Evolutionary conservation across 64 coral and sea anemone species (phyloP).

Genomic region (Astreopora myriophthalma): DNA sequence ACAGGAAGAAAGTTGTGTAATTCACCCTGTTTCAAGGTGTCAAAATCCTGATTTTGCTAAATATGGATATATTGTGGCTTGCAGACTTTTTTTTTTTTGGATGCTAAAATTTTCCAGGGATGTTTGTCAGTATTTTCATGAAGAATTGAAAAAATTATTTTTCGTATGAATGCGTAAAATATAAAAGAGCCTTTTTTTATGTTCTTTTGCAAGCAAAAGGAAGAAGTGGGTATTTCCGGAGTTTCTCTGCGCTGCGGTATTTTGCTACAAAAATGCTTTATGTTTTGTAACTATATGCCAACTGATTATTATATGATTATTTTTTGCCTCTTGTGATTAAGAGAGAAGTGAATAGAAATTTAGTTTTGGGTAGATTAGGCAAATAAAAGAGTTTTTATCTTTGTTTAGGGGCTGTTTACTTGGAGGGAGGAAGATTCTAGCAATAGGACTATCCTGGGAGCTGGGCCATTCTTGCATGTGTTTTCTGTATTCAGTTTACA

Average conservation of each 20-base stretch:
- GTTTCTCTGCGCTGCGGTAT: background rate
- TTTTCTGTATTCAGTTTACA: too few relatives aligned
- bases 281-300: background rate
- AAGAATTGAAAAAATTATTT: background rate
- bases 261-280: background rate
- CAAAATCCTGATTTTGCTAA: background rate
- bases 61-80: background rate
- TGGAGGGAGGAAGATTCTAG: too few relatives aligned
- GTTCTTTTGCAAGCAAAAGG: conserved; percentile 10
- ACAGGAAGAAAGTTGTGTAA: background rate
- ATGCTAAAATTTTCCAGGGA: background rate
- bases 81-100: background rate
- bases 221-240: background rate
- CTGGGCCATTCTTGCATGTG: too few relatives aligned
- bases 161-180: background rate
- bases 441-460: too few relatives aligned
- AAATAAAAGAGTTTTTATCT: background rate
- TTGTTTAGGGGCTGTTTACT: background rate
- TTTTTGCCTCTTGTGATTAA: background rate
- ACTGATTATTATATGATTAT: background rate
- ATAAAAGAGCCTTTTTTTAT: background rate
- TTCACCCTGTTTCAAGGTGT: background rate
- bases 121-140: background rate
- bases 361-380: background rate
- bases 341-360: background rate